phyloP scores from a whole-genome alignment of 1,140 invertebrate species.

The Hyphantria cunea region DNA sequence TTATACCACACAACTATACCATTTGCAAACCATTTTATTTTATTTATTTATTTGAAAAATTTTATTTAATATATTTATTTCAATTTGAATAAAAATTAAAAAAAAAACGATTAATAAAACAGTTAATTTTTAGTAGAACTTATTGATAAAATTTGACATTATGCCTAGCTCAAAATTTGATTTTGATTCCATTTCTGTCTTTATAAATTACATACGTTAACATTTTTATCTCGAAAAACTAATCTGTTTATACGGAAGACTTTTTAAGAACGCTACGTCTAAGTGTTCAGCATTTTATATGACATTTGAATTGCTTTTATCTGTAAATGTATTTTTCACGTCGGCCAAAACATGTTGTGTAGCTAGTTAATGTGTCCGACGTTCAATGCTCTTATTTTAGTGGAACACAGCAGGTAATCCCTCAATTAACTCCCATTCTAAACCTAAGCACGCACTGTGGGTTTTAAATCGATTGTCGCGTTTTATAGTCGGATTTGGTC shows the following conservation, averaged over 20 bases:
- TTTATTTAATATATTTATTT: no score
- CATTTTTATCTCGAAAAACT: not conserved
- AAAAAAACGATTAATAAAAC: no score
- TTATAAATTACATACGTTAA: no score
- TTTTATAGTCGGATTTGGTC: slow-evolving; percentile 30
- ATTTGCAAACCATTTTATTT: no score
- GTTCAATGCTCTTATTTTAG: slow-evolving; percentile 24
- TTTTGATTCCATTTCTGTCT: no score
- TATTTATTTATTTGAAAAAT: no score
- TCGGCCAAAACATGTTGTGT: slow-evolving; percentile 11
- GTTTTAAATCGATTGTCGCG: slow-evolving; percentile 32
- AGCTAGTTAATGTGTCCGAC: slow-evolving; percentile 14
- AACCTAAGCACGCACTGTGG: slow-evolving; percentile 30
- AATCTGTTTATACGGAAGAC: slow-evolving; percentile 15
- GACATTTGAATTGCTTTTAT: not conserved
- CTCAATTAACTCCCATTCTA: slow-evolving; percentile 34
- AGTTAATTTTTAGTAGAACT: no score
- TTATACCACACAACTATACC: no score
- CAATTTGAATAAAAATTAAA: no score
- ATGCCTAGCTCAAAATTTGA: no score
- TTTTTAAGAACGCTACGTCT: slow-evolving; percentile 4
- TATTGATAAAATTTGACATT: no score
- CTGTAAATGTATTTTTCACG: slow-evolving; percentile 6
- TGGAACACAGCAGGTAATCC: slow-evolving; percentile 29
- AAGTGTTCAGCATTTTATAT: slow-evolving; percentile 7